Evolutionary conservation across 2,888 invertebrate genomes (phyloP), one percentile per base, ranked within the genome.

Genomic region (Spisula subtruncata): DNA sequence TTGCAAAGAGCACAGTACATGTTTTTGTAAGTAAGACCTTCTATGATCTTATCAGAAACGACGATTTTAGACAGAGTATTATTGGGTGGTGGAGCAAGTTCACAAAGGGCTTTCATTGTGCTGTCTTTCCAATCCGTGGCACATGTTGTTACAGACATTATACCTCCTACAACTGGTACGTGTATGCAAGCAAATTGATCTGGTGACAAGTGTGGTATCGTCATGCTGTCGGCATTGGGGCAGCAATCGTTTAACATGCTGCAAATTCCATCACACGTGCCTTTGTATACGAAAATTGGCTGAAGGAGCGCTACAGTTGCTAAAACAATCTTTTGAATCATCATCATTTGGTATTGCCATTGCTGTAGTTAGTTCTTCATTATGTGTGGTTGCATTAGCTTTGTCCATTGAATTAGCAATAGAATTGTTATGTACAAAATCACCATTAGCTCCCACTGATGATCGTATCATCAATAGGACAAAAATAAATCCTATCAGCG

Each of bases 1-100:
- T 94, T 92, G 60, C 94, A 94, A 4, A 88, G 83, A 10, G 93
- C 93, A 75, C 94, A 94, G 84, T 92, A 93, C 84, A 92, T 85
- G 83, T 94, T 94, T 51, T 87, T 93, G 81, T 90, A 94, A 20
- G 88, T 46, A 14, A 89, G 29, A 14, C 75, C 66, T 8, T 81
- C 81, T 0, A 41, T 35, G 2, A 29, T 56, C 18, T 18, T 56
- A 18, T 82, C 56, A 18, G 82, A 56, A 12, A 82, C 82, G 10
- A 56, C 20, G 10, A 35, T 32, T 20, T 41, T 46, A 32, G 56
- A 56, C 12, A 82, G 2, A 29, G 51, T 56, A 35, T 82, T 60
- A n/a, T 82, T 18, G 29, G 5, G 5, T 16, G 20, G 5, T 10
- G 75, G 29, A 32, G 18, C 8, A 20, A 35, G 66, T 46, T 90